These are phyloP conservation scores for Prorops nasuta DNA, from an alignment of 1,140 invertebrate species.

Conservation along the genomic window DNA sequence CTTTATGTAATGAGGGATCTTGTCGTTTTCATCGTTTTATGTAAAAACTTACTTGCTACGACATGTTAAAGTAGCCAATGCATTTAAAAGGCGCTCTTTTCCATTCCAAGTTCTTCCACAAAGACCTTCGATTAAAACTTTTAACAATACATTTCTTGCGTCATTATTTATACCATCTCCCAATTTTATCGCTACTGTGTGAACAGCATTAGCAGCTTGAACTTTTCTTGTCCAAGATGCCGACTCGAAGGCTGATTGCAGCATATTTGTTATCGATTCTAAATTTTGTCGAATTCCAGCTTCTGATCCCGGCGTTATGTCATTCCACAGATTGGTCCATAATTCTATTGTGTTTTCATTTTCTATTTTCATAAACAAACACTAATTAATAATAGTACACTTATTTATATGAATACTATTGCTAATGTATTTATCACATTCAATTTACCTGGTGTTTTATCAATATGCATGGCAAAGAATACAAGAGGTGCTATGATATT, in stretches of 20 bases:
- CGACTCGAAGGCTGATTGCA: slow-evolving; percentile 71
- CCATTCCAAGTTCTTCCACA: slow-evolving; percentile 85
- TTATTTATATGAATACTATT: slow-evolving; percentile 1
- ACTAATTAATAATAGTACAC: background rate
- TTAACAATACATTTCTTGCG: slow-evolving; percentile 67
- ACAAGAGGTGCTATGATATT: slow-evolving; percentile 76
- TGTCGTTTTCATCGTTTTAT: slow-evolving; percentile 1
- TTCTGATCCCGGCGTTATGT: slow-evolving; percentile 83
- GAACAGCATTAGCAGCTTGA: slow-evolving; percentile 79
- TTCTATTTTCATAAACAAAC: slow-evolving; percentile 36
- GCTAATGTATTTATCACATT: slow-evolving; percentile 6
- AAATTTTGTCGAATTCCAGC: slow-evolving; percentile 77
- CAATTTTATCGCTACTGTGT: slow-evolving; percentile 75
- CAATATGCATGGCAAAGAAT: slow-evolving; percentile 87
- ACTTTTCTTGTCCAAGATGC: slow-evolving; percentile 85
- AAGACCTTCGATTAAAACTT: slow-evolving; percentile 69
- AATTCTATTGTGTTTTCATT: slow-evolving; percentile 66
- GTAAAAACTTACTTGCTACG: slow-evolving; percentile 65
- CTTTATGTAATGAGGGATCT: slow-evolving; percentile 8
- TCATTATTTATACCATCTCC: slow-evolving; percentile 65
- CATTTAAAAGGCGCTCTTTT: slow-evolving; percentile 78
- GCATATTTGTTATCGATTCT: slow-evolving; percentile 68
- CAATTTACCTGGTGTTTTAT: slow-evolving; percentile 62
- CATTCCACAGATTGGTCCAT: slow-evolving; percentile 88
- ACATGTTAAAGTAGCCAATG: slow-evolving; percentile 69